A percentile compares a stretch with the other conserved stretches of the same genome.
These are phyloP conservation scores for Ploceus nigricollis DNA, from an alignment of 2,113 vertebrate species.

Conservation along the genomic window DNA sequence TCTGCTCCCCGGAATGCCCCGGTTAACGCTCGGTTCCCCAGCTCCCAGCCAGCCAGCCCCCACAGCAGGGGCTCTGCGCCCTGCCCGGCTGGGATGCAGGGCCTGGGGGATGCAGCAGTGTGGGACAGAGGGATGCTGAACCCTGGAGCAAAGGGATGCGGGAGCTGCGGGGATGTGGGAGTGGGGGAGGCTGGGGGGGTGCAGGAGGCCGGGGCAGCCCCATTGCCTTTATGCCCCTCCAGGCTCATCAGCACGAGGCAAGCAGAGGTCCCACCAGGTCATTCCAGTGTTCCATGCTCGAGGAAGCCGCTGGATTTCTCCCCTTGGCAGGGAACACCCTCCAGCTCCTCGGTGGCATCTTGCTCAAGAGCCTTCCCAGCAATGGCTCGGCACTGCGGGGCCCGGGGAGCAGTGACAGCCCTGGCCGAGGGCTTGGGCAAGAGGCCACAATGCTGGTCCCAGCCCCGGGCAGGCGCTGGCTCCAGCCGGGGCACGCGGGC, in stretches of 20 bases:
- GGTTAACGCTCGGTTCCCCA: neutral
- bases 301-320: neutral
- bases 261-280: neutral
- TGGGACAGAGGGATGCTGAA: neutral
- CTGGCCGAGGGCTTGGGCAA: neutral
- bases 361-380: slow-evolving; percentile 43
- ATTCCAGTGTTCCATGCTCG: neutral
- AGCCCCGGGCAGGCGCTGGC: neutral
- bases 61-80: fast-evolving
- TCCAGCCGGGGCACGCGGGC: neutral
- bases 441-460: neutral
- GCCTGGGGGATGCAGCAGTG: neutral
- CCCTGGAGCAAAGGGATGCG: fast-evolving
- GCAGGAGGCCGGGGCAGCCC: neutral
- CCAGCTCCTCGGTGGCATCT: neutral
- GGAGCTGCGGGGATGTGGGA: neutral
- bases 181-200: fast-evolving
- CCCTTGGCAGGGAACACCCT: neutral
- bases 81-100: fast-evolving
- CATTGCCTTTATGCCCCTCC: fast-evolving
- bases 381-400: fast-evolving
- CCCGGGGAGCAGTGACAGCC: neutral
- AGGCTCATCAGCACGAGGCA: neutral
- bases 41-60: neutral
- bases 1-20: neutral